phyloP scores from a whole-genome alignment of 2,113 vertebrate species.

The Scomber colias region DNA sequence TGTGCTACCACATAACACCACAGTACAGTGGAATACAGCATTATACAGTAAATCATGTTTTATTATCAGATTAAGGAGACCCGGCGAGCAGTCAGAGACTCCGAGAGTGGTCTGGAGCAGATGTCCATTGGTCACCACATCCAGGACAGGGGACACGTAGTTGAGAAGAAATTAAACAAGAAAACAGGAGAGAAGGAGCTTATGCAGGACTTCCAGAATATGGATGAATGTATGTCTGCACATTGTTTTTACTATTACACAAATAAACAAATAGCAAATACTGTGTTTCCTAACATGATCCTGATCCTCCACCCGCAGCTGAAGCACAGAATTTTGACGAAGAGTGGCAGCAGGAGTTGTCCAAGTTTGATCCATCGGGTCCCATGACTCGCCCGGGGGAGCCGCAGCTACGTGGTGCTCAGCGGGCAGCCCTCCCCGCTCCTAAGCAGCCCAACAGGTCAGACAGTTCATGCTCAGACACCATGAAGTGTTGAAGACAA shows the following conservation, averaged over 20 bases:
- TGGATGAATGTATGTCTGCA: slow-evolving; percentile 90
- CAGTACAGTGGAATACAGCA: not conserved
- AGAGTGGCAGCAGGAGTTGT: slow-evolving; percentile 91
- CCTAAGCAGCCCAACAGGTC: slow-evolving; percentile 83
- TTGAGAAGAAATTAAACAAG: slow-evolving; percentile 90
- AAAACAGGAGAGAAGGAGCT: slow-evolving; percentile 93
- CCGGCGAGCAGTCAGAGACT: slow-evolving; percentile 89
- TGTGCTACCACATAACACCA: slow-evolving; percentile 3
- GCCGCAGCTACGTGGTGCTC: slow-evolving; percentile 63
- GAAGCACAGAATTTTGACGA: slow-evolving; percentile 91
- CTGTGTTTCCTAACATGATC: slow-evolving; percentile 20
- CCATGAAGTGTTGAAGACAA: slow-evolving; percentile 13
- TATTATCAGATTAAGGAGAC: slow-evolving; percentile 91
- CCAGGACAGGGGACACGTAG: slow-evolving; percentile 90
- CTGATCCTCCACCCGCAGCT: slow-evolving; percentile 76
- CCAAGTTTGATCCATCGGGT: slow-evolving; percentile 81
- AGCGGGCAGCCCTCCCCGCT: slow-evolving; percentile 71
- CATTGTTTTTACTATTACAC: too few species aligned
- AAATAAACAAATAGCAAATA: not conserved
- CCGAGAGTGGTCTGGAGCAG: slow-evolving; percentile 93
- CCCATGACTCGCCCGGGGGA: slow-evolving; percentile 72
- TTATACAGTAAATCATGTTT: not conserved
- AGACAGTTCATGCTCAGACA: slow-evolving; percentile 35
- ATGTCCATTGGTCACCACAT: slow-evolving; percentile 96
- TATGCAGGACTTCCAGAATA: slow-evolving; percentile 94